Evolutionary conservation across 2,113 vertebrate genomes (phyloP).

Genomic region (Platichthys stellatus): DNA sequence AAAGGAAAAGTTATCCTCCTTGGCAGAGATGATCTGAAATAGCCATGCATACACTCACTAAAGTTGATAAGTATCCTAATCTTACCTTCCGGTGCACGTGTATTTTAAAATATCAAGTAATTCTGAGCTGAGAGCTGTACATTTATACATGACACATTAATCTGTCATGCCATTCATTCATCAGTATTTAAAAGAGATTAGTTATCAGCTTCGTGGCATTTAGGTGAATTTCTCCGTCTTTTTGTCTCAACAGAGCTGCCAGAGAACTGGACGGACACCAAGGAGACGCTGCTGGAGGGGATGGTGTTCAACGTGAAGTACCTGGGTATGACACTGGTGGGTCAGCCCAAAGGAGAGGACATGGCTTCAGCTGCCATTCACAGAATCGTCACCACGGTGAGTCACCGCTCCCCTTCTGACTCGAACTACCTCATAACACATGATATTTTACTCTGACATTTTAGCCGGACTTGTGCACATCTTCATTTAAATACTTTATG

Average conservation of each 20-base stretch:
- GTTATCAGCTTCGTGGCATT: not conserved
- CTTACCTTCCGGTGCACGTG: no score
- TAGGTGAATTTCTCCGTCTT: not conserved
- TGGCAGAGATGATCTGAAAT: no score
- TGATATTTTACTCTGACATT: not conserved
- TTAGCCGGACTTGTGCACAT: no score
- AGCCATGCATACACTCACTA: no score
- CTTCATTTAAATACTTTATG: no score
- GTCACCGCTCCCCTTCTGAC: conserved; percentile 21
- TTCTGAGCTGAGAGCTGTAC: no score
- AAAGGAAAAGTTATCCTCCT: no score
- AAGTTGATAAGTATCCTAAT: no score
- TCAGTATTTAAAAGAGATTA: not conserved
- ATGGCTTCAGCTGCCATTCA: conserved; percentile 91
- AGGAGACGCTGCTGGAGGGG: conserved; percentile 90
- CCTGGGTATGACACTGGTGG: conserved; percentile 91
- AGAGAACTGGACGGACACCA: conserved; percentile 89
- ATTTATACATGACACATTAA: no score
- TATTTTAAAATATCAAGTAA: no score
- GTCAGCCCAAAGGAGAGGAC: conserved; percentile 92
- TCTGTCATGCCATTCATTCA: no score
- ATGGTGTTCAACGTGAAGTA: conserved; percentile 92
- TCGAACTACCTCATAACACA: not conserved
- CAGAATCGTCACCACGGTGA: conserved; percentile 88
- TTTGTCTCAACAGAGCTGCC: conserved; percentile 83